A percentile compares a stretch with the other conserved stretches of the same genome.
Evolutionary conservation across 2,888 invertebrate species (phyloP).

Genomic region (Pterobdella sp.): DNA sequence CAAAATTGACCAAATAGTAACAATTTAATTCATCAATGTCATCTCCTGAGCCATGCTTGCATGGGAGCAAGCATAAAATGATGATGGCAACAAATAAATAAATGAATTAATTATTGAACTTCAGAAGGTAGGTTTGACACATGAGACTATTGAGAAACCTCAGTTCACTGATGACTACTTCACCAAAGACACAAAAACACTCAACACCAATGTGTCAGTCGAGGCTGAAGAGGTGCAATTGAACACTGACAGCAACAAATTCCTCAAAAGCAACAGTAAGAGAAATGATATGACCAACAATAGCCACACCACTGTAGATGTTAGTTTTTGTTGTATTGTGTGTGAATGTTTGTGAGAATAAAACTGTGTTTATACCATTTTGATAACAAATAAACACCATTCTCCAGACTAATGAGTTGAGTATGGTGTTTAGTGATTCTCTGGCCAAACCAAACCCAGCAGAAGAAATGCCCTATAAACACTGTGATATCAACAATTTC

Average conservation of each 20-base stretch:
- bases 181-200: constrained; percentile 58
- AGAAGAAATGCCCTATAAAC: too few species aligned
- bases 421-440: too few species aligned
- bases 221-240: constrained; percentile 6
- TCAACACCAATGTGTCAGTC: constrained; percentile 57
- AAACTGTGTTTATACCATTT: too few species aligned
- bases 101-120: too few species aligned
- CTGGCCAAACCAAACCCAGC: too few species aligned
- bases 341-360: too few species aligned
- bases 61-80: too few species aligned
- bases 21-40: too few species aligned
- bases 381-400: background rate
- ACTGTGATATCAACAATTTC: too few species aligned
- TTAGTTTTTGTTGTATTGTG: background rate
- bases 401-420: background rate
- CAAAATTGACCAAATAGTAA: too few species aligned
- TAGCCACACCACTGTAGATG: background rate
- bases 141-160: constrained; percentile 16
- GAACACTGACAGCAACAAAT: background rate
- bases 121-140: background rate
- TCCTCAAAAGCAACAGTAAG: background rate
- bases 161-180: constrained; percentile 53
- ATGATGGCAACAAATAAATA: too few species aligned
- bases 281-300: background rate
- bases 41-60: too few species aligned